A percentile compares a stretch with the other conserved stretches of the same genome.
phyloP scores from a whole-genome alignment of 2,113 vertebrate species.

The Periophthalmus modestus region DNA sequence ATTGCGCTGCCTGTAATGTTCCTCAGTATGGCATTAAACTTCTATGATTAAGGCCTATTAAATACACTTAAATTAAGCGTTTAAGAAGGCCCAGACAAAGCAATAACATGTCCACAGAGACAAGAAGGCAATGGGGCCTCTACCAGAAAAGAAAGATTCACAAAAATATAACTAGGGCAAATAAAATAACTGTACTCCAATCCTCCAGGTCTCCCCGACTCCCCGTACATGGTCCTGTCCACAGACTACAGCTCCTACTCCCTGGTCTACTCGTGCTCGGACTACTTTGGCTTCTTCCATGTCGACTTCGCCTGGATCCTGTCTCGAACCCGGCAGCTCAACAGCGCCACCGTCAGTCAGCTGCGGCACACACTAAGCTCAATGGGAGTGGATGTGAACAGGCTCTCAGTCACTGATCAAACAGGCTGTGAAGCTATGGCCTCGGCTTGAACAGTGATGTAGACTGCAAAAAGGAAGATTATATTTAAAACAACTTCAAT shows the following conservation, averaged over 20 bases:
- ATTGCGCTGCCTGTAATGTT: too few relatives aligned
- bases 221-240: slow-evolving; percentile 54
- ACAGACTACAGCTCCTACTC: slow-evolving; percentile 54
- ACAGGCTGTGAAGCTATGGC: slow-evolving; percentile 31
- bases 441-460: not conserved
- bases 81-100: too few relatives aligned
- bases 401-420: slow-evolving; percentile 41
- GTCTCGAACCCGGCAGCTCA: slow-evolving; percentile 36
- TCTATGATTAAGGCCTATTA: too few relatives aligned
- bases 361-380: slow-evolving; percentile 15
- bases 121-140: too few relatives aligned
- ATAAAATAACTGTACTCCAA: too few relatives aligned
- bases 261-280: slow-evolving; percentile 57
- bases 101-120: too few relatives aligned
- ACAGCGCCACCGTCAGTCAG: not conserved
- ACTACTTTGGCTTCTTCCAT: slow-evolving; percentile 44
- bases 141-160: too few relatives aligned
- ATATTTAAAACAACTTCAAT: not conserved
- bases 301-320: slow-evolving; percentile 65
- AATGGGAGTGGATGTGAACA: slow-evolving; percentile 9
- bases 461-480: not conserved
- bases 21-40: too few relatives aligned
- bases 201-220: slow-evolving; percentile 37
- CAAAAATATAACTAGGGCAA: too few relatives aligned
- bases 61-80: too few relatives aligned